Evolutionary conservation across 2,888 invertebrate genomes (phyloP).

Genomic region (Dasypolia templi): DNA sequence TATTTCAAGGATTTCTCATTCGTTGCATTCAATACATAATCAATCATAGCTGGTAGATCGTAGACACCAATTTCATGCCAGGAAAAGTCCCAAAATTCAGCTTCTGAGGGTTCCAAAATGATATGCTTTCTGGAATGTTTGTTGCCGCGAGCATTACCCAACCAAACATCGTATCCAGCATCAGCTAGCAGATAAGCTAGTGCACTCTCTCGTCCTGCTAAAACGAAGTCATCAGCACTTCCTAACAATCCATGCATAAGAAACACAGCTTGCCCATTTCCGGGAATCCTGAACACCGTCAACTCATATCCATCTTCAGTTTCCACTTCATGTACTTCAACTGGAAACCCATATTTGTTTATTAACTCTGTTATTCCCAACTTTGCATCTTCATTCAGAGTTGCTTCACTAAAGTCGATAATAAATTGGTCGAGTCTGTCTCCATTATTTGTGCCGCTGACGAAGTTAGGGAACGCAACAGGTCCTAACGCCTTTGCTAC

Average conservation of each 20-base stretch:
- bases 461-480: accelerated
- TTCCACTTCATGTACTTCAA: constrained; percentile 73
- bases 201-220: constrained; percentile 77
- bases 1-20: constrained; percentile 90
- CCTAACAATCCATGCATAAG: constrained; percentile 83
- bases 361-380: constrained; percentile 72
- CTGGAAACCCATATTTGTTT: constrained; percentile 75
- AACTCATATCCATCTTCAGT: constrained; percentile 81
- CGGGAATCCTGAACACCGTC: constrained; percentile 76
- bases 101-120: constrained; percentile 76
- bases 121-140: constrained; percentile 91
- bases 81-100: constrained; percentile 92
- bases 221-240: constrained; percentile 81
- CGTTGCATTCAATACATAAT: constrained; percentile 91
- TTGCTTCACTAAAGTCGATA: constrained; percentile 19
- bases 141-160: constrained; percentile 95
- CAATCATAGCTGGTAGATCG: constrained; percentile 95
- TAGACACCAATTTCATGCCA: constrained; percentile 95
- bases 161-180: constrained; percentile 94
- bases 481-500: constrained; percentile 35
- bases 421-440: constrained; percentile 23
- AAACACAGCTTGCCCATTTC: constrained; percentile 75
- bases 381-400: constrained; percentile 73
- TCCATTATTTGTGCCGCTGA: constrained; percentile 15
- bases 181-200: constrained; percentile 89